Evolutionary conservation across 2,888 invertebrate species (phyloP).

Genomic region (Netelia virgata): DNA sequence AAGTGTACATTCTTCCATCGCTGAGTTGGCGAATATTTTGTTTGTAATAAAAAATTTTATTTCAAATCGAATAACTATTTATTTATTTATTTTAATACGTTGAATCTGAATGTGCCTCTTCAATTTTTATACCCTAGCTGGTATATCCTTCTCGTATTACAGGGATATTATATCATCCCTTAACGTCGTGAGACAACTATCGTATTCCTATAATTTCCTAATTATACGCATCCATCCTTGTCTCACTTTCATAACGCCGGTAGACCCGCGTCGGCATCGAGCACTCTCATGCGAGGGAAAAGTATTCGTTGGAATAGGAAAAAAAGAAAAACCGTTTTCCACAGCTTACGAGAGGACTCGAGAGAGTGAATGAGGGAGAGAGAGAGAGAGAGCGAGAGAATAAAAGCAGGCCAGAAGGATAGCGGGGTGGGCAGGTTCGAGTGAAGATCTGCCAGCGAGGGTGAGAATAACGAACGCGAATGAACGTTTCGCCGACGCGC

Average conservation of each 20-base stretch:
- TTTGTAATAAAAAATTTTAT: too few relatives aligned
- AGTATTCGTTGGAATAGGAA: constrained; percentile 58
- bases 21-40: too few relatives aligned
- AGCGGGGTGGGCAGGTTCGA: not conserved
- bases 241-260: not conserved
- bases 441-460: constrained; percentile 25
- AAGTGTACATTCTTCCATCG: not conserved
- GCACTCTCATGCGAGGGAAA: constrained; percentile 61
- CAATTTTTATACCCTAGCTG: not conserved
- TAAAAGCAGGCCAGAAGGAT: not conserved
- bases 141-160: not conserved
- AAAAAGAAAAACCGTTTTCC: constrained; percentile 6
- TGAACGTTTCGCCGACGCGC: constrained; percentile 20
- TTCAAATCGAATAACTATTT: too few relatives aligned
- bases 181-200: not conserved
- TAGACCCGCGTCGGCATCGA: not conserved
- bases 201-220: not conserved
- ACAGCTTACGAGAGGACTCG: not conserved
- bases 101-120: too few relatives aligned
- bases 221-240: not conserved
- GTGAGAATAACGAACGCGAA: constrained; percentile 48
- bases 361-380: constrained; percentile 32
- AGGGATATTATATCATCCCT: not conserved
- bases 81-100: too few relatives aligned
- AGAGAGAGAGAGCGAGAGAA: constrained; percentile 34